phyloP scores from a whole-genome alignment of 2,888 invertebrate species.

The Lordiphosa andalusiaca region DNA sequence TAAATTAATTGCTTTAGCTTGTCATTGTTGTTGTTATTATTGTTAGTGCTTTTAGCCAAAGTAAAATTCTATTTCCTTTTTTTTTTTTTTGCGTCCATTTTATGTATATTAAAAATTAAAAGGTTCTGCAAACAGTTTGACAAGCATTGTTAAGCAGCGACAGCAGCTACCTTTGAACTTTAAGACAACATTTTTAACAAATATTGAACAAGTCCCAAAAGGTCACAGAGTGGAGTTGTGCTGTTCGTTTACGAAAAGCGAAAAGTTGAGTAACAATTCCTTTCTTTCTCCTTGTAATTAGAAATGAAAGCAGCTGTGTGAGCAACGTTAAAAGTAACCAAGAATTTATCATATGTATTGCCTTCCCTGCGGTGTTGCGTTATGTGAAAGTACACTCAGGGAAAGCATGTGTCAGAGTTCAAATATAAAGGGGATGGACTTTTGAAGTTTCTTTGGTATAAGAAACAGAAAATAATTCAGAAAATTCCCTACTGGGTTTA shows the following conservation, averaged over 20 bases:
- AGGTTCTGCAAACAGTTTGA: slow-evolving; percentile 25
- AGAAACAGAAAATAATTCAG: too few relatives aligned
- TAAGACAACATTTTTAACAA: slow-evolving; percentile 3
- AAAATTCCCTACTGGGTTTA: too few relatives aligned
- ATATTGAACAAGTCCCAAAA: slow-evolving; percentile 25
- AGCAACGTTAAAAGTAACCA: too few relatives aligned
- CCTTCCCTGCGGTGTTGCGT: too few relatives aligned
- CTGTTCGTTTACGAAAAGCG: slow-evolving; percentile 13
- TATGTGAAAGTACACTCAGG: too few relatives aligned
- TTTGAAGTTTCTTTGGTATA: too few relatives aligned
- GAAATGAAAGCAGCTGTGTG: slow-evolving; percentile 7
- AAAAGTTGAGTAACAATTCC: not conserved
- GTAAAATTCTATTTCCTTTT: slow-evolving; percentile 34
- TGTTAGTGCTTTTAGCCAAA: slow-evolving; percentile 48
- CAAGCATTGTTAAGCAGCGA: slow-evolving; percentile 15
- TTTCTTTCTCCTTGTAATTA: slow-evolving; percentile 7
- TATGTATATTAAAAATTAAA: slow-evolving; percentile 45
- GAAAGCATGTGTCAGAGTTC: slow-evolving; percentile 3
- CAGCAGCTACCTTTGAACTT: slow-evolving; percentile 43
- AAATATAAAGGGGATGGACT: too few relatives aligned
- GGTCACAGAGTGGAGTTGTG: slow-evolving; percentile 13
- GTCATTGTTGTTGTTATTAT: slow-evolving; percentile 55
- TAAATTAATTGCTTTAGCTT: slow-evolving; percentile 74
- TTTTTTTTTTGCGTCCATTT: slow-evolving; percentile 19
- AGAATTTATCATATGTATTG: too few relatives aligned